Evolutionary conservation across 2,888 invertebrate species (phyloP), one percentile per base, ranked within the genome.

Genomic region (Ecliptopera silaceata): DNA sequence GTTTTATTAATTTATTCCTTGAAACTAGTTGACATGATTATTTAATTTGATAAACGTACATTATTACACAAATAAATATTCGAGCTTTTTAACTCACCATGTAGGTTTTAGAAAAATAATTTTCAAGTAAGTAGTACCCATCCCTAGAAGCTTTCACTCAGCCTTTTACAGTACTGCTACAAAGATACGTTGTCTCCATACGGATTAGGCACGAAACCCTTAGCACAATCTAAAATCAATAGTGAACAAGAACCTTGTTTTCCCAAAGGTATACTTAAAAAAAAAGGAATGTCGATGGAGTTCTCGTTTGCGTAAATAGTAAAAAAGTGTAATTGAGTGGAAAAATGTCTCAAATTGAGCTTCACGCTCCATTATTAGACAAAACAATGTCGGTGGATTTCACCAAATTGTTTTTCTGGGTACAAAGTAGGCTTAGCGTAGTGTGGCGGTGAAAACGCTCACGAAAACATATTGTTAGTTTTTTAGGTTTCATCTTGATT

Each of bases 351-450:
- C 56, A 39, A 58, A 61, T 59, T 45, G 52, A 61, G 48, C 50
- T 56, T 54, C 44, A 61, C 53, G 44, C 41, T 51, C 55, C 56
- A 56, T 63, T 65, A 58, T 55, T 55, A 56, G 53, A 64, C n/a
- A 59, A 52, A 59, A 43, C 56, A 58, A 56, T 56, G 38, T 54
- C 34, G 42, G 38, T 59, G 45, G 47, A 29, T 53, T 48, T 54
- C 39, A 38, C 47, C 34, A 41, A 55, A 59, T 54, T 39, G 59
- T 55, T 65, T 47, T 39, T n/a, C 18, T 5, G 15, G 10, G 2
- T 12, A 11, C 22, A 22, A 13, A 12, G 17, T 18, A 41, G 18
- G 22, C 41, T 39, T 36, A 36, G 10, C 36, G 12, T n/a, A 12
- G 34, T 15, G 15, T 15, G 36, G 36, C n/a, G 5, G 13, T 6